phyloP scores from a whole-genome alignment of 2,888 invertebrate species.

The Eilema depressum region DNA sequence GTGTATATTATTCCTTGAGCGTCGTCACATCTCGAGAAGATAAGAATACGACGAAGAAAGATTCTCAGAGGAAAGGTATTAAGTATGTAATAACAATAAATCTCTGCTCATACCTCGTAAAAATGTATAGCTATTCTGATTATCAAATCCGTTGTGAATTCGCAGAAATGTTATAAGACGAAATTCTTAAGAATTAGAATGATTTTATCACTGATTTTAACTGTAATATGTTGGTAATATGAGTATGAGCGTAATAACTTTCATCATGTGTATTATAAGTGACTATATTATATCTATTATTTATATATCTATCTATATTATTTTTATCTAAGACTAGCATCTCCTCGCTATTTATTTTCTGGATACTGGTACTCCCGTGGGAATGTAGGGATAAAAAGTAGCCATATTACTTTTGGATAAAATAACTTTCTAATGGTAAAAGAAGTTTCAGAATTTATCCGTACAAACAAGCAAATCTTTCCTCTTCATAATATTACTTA shows the following conservation, averaged over 20 bases:
- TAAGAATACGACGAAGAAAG: conserved; percentile 25
- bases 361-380: no score
- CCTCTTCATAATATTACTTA: no score
- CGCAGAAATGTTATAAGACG: conserved; percentile 34
- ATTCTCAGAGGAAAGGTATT: conserved; percentile 26
- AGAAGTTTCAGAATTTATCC: no score
- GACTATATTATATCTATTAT: neutral
- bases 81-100: conserved; percentile 47
- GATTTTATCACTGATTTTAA: neutral
- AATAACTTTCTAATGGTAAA: no score
- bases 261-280: neutral
- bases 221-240: neutral
- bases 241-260: neutral
- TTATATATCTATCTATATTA: no score
- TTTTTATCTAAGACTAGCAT: no score
- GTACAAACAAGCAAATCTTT: no score
- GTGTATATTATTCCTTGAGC: neutral
- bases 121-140: conserved; percentile 43
- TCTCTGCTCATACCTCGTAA: conserved; percentile 48
- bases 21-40: neutral
- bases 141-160: conserved; percentile 46
- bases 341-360: no score
- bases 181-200: neutral
- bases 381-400: no score
- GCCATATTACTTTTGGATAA: no score